Conservation (phyloP, 2,113 vertebrate species). For the Passer montanus region DNA sequence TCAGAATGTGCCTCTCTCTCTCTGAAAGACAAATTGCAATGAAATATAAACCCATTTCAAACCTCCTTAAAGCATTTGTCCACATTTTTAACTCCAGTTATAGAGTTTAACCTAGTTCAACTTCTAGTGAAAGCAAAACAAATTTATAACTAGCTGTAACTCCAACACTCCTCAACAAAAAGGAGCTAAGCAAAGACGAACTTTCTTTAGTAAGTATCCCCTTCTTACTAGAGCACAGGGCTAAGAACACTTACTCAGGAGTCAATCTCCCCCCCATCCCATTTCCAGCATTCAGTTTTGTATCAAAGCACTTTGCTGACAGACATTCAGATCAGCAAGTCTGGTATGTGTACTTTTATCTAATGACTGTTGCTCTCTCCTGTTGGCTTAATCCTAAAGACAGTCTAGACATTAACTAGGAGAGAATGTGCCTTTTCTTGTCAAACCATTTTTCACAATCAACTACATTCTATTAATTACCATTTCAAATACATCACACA, state of each 20-base stretch:
- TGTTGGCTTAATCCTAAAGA: background rate
- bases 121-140: background rate
- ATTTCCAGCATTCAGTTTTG: background rate
- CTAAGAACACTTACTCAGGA: background rate
- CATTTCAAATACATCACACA: background rate
- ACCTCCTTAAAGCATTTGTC: background rate
- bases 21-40: conserved; percentile 65
- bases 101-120: background rate
- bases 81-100: background rate
- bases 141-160: background rate
- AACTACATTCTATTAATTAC: background rate
- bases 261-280: background rate
- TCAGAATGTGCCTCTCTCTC: conserved; percentile 15
- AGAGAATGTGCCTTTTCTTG: background rate
- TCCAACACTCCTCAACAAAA: background rate
- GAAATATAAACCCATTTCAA: background rate
- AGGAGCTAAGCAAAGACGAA: background rate
- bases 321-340: background rate
- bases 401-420: background rate
- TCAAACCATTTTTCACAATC: background rate
- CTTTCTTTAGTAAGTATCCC: background rate
- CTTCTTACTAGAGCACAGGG: background rate
- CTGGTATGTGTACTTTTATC: background rate
- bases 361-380: background rate
- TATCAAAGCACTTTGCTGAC: background rate